phyloP scores from a whole-genome alignment of 2,888 invertebrate species.

The Rhodophaea formosa region DNA sequence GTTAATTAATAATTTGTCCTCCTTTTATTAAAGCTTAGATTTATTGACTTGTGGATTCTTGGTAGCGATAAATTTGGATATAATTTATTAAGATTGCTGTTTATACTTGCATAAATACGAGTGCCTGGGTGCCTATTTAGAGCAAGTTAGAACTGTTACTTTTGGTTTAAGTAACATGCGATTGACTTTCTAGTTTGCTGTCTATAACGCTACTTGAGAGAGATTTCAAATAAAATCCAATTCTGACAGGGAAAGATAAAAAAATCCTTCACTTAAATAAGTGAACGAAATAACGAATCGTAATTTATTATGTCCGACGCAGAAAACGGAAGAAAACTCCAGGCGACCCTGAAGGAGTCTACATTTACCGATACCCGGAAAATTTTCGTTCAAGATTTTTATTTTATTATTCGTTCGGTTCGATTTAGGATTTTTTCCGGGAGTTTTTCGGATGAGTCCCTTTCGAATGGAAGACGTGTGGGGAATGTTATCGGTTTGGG shows the following conservation, averaged over 20 bases:
- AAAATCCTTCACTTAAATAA: neutral
- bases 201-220: too few species aligned
- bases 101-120: too few species aligned
- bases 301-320: neutral
- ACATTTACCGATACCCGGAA: conserved; percentile 5
- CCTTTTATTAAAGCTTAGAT: too few species aligned
- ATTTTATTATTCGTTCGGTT: conserved; percentile 23
- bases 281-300: neutral
- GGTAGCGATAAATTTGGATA: too few species aligned
- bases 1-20: neutral
- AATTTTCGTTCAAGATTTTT: conserved; percentile 12
- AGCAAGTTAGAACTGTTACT: too few species aligned
- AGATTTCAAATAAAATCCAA: too few species aligned
- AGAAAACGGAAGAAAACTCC: neutral
- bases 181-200: too few species aligned
- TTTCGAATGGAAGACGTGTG: conserved; percentile 34
- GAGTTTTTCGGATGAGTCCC: conserved; percentile 24
- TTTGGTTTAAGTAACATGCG: too few species aligned
- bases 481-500: conserved; percentile 27
- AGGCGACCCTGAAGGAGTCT: conserved; percentile 1
- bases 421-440: conserved; percentile 28
- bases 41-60: too few species aligned
- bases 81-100: too few species aligned
- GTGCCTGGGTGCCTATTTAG: too few species aligned
- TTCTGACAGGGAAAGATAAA: too few species aligned